A percentile compares a stretch with the other conserved stretches of the same genome.
Evolutionary conservation across 2,113 vertebrate genomes (phyloP).

Genomic region (Vimba vimba): DNA sequence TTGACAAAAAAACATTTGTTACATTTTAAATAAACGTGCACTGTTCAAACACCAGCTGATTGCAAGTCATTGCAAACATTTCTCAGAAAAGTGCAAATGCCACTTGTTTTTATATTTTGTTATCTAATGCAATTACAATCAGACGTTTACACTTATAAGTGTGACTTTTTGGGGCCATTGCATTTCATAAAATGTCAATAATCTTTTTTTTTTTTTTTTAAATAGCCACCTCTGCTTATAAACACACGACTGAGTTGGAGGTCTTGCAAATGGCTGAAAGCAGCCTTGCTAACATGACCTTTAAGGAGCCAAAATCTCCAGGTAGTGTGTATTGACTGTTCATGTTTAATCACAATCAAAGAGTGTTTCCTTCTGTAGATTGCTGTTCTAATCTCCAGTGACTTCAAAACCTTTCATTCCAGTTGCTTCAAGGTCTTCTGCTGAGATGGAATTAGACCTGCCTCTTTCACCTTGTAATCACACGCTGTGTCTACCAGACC

Average conservation of each 20-base stretch:
- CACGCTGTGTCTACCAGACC: neutral
- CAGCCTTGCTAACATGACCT: neutral
- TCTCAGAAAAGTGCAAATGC: neutral
- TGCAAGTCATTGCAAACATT: neutral
- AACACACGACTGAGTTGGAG: neutral
- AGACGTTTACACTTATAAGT: neutral
- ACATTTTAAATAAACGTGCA: neutral
- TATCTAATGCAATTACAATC: neutral
- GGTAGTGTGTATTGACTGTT: slow-evolving; percentile 10
- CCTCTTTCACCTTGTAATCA: slow-evolving; percentile 54
- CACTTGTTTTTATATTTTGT: neutral
- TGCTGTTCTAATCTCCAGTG: neutral
- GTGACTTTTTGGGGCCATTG: neutral
- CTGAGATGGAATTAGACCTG: slow-evolving; percentile 71
- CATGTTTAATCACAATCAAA: neutral
- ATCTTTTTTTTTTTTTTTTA: neutral
- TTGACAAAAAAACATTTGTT: neutral
- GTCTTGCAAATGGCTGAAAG: slow-evolving; percentile 14
- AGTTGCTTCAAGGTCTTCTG: slow-evolving; percentile 56
- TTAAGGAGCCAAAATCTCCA: slow-evolving; percentile 34
- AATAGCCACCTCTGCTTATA: slow-evolving; percentile 34
- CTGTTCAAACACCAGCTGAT: neutral
- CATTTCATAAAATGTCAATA: neutral
- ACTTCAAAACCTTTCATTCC: slow-evolving; percentile 25
- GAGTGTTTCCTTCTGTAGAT: neutral